These are phyloP conservation scores for Alouatta palliata DNA, from an alignment of 2,113 vertebrate genomes.

Conservation along the genomic window DNA sequence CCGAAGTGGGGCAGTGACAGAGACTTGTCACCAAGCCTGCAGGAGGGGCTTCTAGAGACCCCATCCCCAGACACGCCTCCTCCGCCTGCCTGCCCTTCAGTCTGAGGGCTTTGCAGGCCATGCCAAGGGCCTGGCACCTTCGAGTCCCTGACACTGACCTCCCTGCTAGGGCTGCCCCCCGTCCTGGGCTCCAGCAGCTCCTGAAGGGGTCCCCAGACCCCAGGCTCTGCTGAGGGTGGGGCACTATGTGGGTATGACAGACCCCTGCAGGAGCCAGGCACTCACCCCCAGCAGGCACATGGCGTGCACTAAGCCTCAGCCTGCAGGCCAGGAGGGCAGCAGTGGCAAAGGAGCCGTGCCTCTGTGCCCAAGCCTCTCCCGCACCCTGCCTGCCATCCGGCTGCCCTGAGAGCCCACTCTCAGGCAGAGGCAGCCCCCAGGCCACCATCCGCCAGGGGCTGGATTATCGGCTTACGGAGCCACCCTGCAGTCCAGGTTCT, in stretches of 20 bases:
- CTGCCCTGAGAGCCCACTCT: neutral
- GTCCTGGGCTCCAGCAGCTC: neutral
- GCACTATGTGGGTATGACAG: fast-evolving
- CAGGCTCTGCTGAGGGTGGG: neutral
- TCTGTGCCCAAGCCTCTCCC: neutral
- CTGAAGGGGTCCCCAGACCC: neutral
- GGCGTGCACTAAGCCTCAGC: neutral
- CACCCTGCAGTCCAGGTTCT: neutral
- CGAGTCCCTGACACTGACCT: neutral
- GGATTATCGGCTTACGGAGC: neutral
- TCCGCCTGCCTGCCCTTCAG: neutral
- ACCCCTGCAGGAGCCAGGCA: too few species aligned
- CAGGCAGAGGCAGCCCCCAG: fast-evolving
- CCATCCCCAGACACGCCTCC: neutral
- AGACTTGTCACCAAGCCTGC: neutral
- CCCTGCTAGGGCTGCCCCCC: neutral
- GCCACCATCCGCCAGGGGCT: fast-evolving
- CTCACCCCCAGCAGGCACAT: fast-evolving
- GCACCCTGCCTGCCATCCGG: neutral
- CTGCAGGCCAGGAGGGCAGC: neutral
- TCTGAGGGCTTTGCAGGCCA: neutral
- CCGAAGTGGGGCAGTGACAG: neutral
- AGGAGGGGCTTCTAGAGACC: neutral
- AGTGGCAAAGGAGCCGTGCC: neutral
- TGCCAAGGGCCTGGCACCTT: neutral